phyloP scores from a whole-genome alignment of 2,113 vertebrate genomes.

The Anoplopoma fimbria region DNA sequence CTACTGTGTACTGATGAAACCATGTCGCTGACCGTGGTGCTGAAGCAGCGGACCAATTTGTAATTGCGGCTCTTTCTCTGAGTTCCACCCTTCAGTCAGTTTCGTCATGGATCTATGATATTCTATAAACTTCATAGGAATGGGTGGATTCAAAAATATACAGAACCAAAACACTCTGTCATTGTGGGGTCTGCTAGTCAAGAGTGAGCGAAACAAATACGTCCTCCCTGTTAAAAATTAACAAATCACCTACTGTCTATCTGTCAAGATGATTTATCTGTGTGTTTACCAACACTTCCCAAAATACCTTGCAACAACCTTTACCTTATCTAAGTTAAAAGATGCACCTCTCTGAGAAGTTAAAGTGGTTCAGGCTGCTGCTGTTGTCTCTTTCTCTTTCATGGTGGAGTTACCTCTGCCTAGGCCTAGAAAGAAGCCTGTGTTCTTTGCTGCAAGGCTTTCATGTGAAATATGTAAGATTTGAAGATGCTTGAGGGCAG shows the following conservation, averaged over 20 bases:
- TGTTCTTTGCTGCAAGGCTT: slow-evolving; percentile 42
- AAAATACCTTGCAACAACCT: neutral
- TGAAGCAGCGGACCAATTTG: neutral
- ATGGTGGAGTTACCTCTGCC: slow-evolving; percentile 16
- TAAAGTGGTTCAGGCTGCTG: slow-evolving; percentile 20
- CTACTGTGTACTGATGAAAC: neutral
- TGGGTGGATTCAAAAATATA: neutral
- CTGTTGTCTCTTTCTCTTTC: slow-evolving; percentile 14
- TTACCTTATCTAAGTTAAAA: slow-evolving; percentile 21
- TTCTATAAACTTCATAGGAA: neutral
- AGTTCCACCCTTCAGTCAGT: too few relatives aligned
- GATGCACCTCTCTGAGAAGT: slow-evolving; percentile 3
- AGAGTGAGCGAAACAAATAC: neutral
- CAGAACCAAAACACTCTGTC: neutral
- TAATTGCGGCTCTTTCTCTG: neutral
- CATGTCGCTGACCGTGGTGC: neutral
- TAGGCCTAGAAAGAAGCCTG: slow-evolving; percentile 9
- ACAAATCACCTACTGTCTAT: neutral
- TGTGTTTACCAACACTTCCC: neutral
- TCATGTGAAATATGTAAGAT: slow-evolving; percentile 49
- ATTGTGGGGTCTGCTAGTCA: neutral
- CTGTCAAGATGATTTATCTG: slow-evolving; percentile 9
- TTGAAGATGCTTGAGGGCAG: slow-evolving; percentile 29
- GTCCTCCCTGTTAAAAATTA: neutral
- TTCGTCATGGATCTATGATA: too few relatives aligned